These are phyloP conservation scores for Thysanoteuthis rhombus DNA, from an alignment of 2,888 invertebrate genomes.

Conservation along the genomic window DNA sequence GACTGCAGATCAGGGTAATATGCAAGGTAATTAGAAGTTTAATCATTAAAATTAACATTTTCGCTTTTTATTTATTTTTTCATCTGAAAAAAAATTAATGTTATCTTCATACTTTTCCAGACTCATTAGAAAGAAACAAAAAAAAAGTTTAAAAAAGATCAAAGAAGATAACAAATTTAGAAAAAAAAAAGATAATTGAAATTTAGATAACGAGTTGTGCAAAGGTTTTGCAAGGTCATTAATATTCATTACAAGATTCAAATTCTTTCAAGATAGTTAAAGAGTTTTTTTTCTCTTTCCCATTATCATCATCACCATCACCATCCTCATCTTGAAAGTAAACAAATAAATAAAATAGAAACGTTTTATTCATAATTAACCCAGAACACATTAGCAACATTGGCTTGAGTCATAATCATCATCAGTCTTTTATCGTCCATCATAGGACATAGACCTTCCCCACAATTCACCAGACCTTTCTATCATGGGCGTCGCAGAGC, in stretches of 20 bases:
- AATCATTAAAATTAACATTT: constrained; percentile 12
- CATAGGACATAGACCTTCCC: too few species aligned
- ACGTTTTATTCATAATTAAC: background rate
- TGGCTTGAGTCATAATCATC: too few species aligned
- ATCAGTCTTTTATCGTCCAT: too few species aligned
- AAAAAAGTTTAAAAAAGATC: background rate
- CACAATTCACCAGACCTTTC: too few species aligned
- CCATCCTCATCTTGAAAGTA: background rate
- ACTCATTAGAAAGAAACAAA: background rate
- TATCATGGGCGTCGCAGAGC: too few species aligned
- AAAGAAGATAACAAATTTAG: background rate
- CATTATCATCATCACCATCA: background rate
- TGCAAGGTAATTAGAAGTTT: background rate
- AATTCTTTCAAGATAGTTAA: background rate
- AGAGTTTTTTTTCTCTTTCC: background rate
- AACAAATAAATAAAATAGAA: background rate
- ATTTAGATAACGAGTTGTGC: background rate
- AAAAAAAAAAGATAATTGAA: background rate
- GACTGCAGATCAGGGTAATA: background rate
- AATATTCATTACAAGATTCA: background rate
- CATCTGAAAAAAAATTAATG: background rate
- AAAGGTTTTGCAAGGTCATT: background rate
- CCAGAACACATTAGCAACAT: background rate
- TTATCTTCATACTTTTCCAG: background rate
- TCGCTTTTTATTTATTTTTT: background rate